phyloP scores from a whole-genome alignment of 2,113 vertebrate species.

The Dipodomys spectabilis region DNA sequence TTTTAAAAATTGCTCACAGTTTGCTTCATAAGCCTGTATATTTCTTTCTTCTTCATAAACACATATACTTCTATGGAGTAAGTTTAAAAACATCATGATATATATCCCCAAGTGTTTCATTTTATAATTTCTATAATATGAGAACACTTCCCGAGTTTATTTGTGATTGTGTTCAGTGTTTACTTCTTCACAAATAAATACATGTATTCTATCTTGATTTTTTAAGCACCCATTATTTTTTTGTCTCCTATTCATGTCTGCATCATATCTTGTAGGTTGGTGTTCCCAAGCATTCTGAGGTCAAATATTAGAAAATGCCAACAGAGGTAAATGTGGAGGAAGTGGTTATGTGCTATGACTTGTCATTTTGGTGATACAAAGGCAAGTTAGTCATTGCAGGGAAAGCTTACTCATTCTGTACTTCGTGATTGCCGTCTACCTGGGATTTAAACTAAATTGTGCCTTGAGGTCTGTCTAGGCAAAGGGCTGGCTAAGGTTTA shows the following conservation, averaged over 20 bases:
- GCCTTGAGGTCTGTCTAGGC: background rate
- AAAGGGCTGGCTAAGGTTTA: background rate
- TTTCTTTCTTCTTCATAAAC: background rate
- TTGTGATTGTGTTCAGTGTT: slow-evolving; percentile 12
- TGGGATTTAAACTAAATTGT: background rate
- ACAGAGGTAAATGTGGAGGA: slow-evolving; percentile 43
- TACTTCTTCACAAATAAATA: background rate
- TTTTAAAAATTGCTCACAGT: background rate
- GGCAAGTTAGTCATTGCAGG: background rate
- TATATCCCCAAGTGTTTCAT: background rate
- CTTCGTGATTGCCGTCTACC: background rate
- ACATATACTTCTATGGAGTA: background rate
- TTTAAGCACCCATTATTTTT: background rate
- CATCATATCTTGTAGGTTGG: background rate
- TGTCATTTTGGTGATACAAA: background rate
- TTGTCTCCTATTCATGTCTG: background rate
- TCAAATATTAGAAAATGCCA: background rate
- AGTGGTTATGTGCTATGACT: slow-evolving; percentile 46
- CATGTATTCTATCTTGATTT: background rate
- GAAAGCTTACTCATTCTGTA: slow-evolving; percentile 23
- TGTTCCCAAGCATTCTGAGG: background rate
- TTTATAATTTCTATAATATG: slow-evolving; percentile 7
- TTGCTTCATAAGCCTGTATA: background rate
- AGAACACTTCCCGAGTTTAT: background rate
- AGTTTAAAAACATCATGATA: background rate